A percentile compares a stretch with the other conserved stretches of the same genome.
Conservation (phyloP, 2,797 vertebrate species). For the Distichodus sexfasciatus region DNA sequence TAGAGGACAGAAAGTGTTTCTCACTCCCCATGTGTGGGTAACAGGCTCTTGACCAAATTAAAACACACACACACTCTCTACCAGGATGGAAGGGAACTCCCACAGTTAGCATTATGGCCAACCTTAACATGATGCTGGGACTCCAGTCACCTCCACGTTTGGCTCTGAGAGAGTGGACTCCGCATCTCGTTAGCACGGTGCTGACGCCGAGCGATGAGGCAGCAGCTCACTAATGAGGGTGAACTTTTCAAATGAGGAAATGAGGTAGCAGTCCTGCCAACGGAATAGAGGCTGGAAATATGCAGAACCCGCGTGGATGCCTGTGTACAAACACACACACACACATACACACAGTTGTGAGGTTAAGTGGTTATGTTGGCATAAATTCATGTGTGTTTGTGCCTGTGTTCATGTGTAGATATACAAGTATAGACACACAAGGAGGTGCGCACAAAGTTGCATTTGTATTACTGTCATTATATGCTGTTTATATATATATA, state of each 20-base stretch:
- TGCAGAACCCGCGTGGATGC: background rate
- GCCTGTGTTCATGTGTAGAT: too few species aligned
- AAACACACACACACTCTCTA: slow-evolving; percentile 10
- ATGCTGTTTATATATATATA: too few species aligned
- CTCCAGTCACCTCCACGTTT: too few species aligned
- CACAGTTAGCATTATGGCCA: too few species aligned
- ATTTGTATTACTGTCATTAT: too few species aligned
- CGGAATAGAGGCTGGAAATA: slow-evolving; percentile 54
- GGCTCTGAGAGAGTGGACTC: slow-evolving; percentile 24
- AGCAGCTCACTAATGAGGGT: slow-evolving; percentile 51
- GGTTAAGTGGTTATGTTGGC: too few species aligned
- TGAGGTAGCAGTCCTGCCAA: slow-evolving; percentile 61
- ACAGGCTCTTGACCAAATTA: slow-evolving; percentile 5
- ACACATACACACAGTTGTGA: background rate
- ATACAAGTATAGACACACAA: too few species aligned
- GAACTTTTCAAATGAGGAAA: slow-evolving; percentile 55
- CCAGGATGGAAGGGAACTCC: slow-evolving; percentile 29
- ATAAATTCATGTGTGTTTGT: too few species aligned
- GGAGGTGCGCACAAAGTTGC: too few species aligned
- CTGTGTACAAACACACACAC: background rate
- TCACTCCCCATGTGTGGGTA: slow-evolving; percentile 14
- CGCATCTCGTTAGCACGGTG: slow-evolving; percentile 21
- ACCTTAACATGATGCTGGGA: too few species aligned
- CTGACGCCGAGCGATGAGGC: slow-evolving; percentile 45
- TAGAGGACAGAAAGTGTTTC: slow-evolving; percentile 38